Evolutionary conservation across 1,140 invertebrate species (phyloP), one percentile per base, ranked within the genome.

Genomic region (Pantala flavescens): DNA sequence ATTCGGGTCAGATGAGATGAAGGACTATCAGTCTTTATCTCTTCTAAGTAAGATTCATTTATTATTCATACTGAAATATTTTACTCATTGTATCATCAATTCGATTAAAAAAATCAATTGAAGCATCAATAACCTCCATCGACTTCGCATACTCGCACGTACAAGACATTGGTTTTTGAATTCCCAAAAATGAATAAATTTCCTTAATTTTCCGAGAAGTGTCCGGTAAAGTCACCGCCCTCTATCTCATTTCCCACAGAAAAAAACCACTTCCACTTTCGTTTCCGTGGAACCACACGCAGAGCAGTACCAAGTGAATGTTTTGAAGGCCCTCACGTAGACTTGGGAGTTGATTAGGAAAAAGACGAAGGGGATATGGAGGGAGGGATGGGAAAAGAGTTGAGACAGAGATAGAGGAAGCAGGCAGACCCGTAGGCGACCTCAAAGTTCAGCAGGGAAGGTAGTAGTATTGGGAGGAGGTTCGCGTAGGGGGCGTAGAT

Each of bases 391-490:
- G 73, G 71, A 74, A 75, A 71, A 76, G 73, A 75, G 42, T 63
- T 63, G 49, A 79, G 78, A 78, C 21, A 11, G 24, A 49, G 36
- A 21, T 73, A 21, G 36, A 49, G 43, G 72, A 49, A 73, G 72
- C 72, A 49, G 21, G 49, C n/a, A 43, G 72, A 43, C 36, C 72
- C 72, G 43, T 42, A 73, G 43, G 43, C 72, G 43, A 24, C 21
- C 72, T 43, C 36, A 23, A 24, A 21, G 21, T 23, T 43, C 72
- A 42, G 23, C 72, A 72, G 72, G 23, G 36, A 49, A 23, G 72
- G 36, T 21, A 78, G 73, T 80, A 75, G 78, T 74, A 79, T 80
- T 79, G 80, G 79, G 79, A 79, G 79, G 79, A 79, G 79, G 80
- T 74, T 75, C 76, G 78, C 74, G 77, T 76, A 78, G 72, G 43